Evolutionary conservation across 30 jellyfish, hydroid and myxozoan species (phyloP), one percentile per base, ranked within the genome.

Genomic region (Euphysa ruthae): DNA sequence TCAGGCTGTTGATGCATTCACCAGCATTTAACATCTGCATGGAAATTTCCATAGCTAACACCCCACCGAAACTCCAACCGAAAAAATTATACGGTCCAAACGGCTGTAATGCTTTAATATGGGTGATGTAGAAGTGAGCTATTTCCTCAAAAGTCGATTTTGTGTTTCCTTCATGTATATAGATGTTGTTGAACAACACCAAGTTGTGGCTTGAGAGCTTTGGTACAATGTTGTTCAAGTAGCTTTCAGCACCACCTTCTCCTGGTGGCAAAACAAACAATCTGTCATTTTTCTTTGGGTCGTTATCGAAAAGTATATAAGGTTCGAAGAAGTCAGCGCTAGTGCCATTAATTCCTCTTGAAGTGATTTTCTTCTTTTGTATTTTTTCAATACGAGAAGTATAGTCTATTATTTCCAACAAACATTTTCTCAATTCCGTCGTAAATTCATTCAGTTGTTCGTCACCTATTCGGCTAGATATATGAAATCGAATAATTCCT

Each of bases 231-330:
- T 38, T 38, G 52, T 38, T 38, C 14, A 38, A n/a, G n/a, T 38
- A 38, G n/a, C 52, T 38, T n/a, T 38, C 52, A 8, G 52, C 52
- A 38, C 52, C 52, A 38, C 52, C 52, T 38, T 38, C 52, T 38
- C 52, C 52, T 8, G 52, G 52, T 8, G 52, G 52, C n/a, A 38
- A 38, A n/a, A 38, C n/a, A 38, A 38, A 38, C 12, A 38, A n/a
- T 8, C 12, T n/a, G 12, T 12, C 14, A 8, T 12, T n/a, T 8
- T 38, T 8, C n/a, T 38, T 38, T 38, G 52, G n/a, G n/a, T 8
- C 14, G 14, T 12, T 8, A 8, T 38, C 52, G 52, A 38, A 38
- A 12, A 8, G 14, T 8, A 38, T n/a, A 38, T 8, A 38, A 12
- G 52, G 52, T 8, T 38, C 52, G 52, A 38, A 38, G 52, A 12